Base-by-base conservation (phyloP, 2,113 vertebrate species). In the Cygnus atratus region DNA sequence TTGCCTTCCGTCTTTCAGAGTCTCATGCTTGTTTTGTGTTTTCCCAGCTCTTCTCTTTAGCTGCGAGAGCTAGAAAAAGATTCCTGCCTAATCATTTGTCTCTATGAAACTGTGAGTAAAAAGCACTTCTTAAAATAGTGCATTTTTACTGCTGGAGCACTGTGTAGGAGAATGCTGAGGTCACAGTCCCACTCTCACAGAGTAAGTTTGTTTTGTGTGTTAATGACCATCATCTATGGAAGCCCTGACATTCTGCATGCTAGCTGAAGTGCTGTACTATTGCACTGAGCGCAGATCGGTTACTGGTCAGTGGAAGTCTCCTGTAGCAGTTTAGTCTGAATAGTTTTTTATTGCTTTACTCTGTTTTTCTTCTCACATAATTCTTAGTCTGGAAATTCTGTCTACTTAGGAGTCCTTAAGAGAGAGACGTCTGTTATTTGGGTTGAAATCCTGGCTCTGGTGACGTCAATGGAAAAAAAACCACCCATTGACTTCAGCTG, bases 391-490 rank as follows among this genome's bases (percentile, higher is more conserved):
- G 90, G 80, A 93, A 97, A 92, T 70, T 78, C 90, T 94, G 92
- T 93, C 95, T 94, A 10, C 73, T 94, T 90, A 81, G 70, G 86
- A 96, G 83, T 61, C 90, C 92, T 96, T 96, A 83, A 94, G 88
- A 92, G 77, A 91, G 83, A 84, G 78, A 71, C 1, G 90, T 90
- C 83, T 96, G 95, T 90, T 96, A 93, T 87, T 90, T 94, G 95
- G 92, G 95, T 93, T 93, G 93, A 95, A 90, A 97, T 96, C 80
- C 80, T 90, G 88, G 48, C 96, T 92, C 85, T 96, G 93, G 83
- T 96, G 95, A 96, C 87, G 94, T 97, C 95, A 97, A 94, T 97
- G 96, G 96, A 97, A 97, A 97, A 97, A 97, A 97, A 90, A 63
- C 5, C 90, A 94, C 92, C 92, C 90, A 93, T 70, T 95, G 95